Conservation (phyloP, 2,797 vertebrate species). For the Girardinus metallicus region DNA sequence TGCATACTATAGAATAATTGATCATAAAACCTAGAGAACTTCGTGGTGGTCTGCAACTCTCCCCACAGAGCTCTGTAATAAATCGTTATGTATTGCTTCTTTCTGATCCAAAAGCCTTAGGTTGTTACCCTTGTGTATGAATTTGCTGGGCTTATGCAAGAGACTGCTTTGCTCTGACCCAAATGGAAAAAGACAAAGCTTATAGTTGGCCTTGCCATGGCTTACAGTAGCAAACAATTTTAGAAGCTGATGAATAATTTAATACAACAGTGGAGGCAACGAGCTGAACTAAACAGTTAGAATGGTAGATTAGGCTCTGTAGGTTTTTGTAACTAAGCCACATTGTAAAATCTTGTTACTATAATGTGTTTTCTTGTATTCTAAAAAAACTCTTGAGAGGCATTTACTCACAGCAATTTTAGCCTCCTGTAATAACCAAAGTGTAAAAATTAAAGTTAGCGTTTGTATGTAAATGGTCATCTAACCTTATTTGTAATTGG, state of each 20-base stretch:
- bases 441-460: not conserved
- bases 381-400: not conserved
- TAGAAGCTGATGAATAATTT: conserved; percentile 66
- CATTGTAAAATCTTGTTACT: not conserved
- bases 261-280: conserved; percentile 36
- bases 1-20: conserved; percentile 1
- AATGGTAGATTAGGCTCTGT: conserved; percentile 19
- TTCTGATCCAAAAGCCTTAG: conserved; percentile 6
- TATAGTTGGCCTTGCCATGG: conserved; percentile 27
- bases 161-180: conserved; percentile 54
- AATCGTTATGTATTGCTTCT: conserved; percentile 16
- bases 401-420: not conserved
- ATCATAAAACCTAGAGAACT: conserved; percentile 1
- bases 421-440: not conserved
- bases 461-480: fast-evolving
- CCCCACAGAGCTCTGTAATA: conserved; percentile 17
- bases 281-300: conserved; percentile 30
- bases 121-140: conserved; percentile 15
- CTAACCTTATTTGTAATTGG: fast-evolving
- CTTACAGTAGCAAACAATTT: conserved; percentile 48
- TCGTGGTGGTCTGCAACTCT: conserved; percentile 4
- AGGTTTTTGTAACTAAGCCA: conserved; percentile 4
- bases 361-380: not conserved
- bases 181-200: conserved; percentile 65
- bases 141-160: conserved; percentile 44